Base-by-base conservation (phyloP, 2,113 vertebrate species). In the Coptodon rendalli region DNA sequence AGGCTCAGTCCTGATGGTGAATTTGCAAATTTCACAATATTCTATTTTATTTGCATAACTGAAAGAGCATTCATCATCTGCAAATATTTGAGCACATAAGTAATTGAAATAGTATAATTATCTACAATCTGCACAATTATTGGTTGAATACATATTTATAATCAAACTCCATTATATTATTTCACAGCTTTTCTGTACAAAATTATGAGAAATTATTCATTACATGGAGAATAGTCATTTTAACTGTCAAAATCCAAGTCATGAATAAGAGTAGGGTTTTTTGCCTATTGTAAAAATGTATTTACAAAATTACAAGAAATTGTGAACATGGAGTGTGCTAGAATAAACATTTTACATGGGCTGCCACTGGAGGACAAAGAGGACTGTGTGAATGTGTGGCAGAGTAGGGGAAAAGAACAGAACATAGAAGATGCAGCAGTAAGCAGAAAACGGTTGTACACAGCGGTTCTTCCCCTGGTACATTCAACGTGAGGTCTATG, bases 31-130 rank as follows among this genome's bases (percentile, higher is more conserved):
- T 22, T 73, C 22, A 5, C 9, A 73, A 29, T 6, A 6, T 45
- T 45, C 22, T 27, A 0, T 27, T 73, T 27, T 27, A 45, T 45
- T 73, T 73, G 38, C 2, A 0, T 8, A 45, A 10, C 38, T 45
- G 38, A 45, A 73, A 27, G 38, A 45, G 38, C 7, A 45, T 17
- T 73, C 14, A 73, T 3, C 0, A 1, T 2, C 9, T 29, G 40
- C 40, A 76, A 27, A 7, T 76, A 17, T 48, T 76, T 48, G 24
- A 29, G 40, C 68, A 48, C 68, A 48, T 29, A 73, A 45, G 40
- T 48, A 7, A 48, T 11, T 29, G 22, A 76, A 45, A 76, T 48
- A 48, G 22, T 29, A 76, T 48, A 19, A 48, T 76, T 76, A 76
- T 48, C 40, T 48, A 29, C 68, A 76, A 76, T 48, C 2, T 45